Conservation (phyloP, 2,113 vertebrate genomes). For the Zapus hudsonius region DNA sequence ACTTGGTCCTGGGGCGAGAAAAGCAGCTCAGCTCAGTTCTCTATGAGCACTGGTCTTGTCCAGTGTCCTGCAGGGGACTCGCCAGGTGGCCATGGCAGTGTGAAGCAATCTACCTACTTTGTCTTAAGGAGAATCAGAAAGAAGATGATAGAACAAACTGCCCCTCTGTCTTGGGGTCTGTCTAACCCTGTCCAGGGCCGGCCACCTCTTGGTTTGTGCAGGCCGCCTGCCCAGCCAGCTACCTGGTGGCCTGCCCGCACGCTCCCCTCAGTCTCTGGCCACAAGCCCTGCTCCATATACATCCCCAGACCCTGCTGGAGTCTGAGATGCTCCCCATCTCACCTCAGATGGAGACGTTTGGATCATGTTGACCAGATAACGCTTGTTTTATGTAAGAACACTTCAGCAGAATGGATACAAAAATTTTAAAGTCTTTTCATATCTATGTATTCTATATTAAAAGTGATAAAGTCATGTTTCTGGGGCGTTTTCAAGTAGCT, state of each 20-base stretch:
- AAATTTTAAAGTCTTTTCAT: constrained; percentile 68
- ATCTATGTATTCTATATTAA: constrained; percentile 83
- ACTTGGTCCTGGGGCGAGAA: neutral
- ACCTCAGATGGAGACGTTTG: constrained; percentile 47
- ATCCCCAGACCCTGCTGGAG: neutral
- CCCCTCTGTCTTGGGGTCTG: neutral
- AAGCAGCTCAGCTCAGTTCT: neutral
- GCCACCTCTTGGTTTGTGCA: neutral
- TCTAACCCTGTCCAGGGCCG: constrained; percentile 15
- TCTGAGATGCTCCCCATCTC: constrained; percentile 53
- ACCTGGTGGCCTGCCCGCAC: neutral
- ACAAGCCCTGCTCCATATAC: neutral
- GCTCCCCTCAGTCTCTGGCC: constrained; percentile 7
- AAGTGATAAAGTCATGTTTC: constrained; percentile 79
- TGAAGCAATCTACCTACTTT: neutral
- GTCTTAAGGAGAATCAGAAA: constrained; percentile 40
- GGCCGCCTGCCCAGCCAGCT: neutral
- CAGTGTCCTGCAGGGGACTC: neutral
- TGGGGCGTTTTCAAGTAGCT: constrained; percentile 80
- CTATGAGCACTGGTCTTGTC: neutral
- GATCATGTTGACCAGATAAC: constrained; percentile 40
- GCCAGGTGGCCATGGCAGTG: neutral
- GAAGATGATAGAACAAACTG: neutral
- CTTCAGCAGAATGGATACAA: constrained; percentile 72
- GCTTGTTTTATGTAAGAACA: constrained; percentile 70